Conservation (phyloP, 2,797 vertebrate species). For the Phaenicophaeus curvirostris region DNA sequence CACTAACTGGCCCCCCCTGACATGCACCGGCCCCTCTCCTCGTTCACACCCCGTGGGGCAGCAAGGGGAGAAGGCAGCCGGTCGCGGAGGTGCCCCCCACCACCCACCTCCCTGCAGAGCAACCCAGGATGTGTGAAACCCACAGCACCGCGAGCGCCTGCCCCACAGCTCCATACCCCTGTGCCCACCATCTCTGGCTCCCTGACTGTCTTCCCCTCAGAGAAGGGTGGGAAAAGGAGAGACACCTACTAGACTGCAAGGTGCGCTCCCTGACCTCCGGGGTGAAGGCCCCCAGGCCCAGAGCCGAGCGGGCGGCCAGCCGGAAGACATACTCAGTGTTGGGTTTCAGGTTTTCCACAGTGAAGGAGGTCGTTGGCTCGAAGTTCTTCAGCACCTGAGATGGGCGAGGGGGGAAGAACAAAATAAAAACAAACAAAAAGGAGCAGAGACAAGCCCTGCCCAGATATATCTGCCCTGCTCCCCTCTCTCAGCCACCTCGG, state of each 20-base stretch:
- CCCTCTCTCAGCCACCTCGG: background rate
- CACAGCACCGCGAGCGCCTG: background rate
- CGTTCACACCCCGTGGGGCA: background rate
- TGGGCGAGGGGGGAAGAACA: background rate
- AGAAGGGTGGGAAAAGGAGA: constrained; percentile 64
- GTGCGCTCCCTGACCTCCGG: constrained; percentile 93
- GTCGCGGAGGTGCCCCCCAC: rapidly evolving
- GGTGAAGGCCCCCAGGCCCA: constrained; percentile 96
- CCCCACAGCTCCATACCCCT: constrained; percentile 17
- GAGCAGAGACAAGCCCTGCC: background rate
- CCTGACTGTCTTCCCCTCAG: constrained; percentile 57
- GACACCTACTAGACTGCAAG: constrained; percentile 98
- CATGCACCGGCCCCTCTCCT: background rate
- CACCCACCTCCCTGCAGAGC: background rate
- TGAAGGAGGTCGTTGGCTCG: constrained; percentile 85
- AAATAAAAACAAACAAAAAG: constrained; percentile 20
- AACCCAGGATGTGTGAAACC: rapidly evolving
- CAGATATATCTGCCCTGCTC: background rate
- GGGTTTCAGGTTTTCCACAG: constrained; percentile 91
- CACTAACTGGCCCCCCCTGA: background rate
- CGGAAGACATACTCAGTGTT: constrained; percentile 95
- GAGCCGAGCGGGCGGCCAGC: constrained; percentile 91
- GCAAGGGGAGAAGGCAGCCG: background rate
- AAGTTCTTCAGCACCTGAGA: constrained; percentile 89
- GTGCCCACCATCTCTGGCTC: constrained; percentile 56